Base-by-base conservation (phyloP, 2,113 vertebrate species). In the Cygnus buccinator region DNA sequence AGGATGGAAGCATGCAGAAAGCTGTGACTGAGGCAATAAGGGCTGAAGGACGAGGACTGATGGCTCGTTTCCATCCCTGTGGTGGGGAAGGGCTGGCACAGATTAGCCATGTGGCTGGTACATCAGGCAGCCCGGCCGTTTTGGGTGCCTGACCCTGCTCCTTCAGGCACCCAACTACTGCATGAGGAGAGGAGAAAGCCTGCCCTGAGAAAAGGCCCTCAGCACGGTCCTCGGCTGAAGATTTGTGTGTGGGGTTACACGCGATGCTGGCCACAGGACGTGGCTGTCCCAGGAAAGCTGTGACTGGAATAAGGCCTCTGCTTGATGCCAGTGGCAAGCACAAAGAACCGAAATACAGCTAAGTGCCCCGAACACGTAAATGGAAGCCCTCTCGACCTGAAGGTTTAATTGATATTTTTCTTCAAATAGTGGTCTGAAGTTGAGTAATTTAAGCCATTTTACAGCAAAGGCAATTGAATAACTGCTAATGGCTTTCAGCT, bases 401-500 rank as follows among this genome's bases (percentile, higher is more conserved):
- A 94, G 77, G 74, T 55, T 79, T 96, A 95, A 93, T 93, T 92
- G 87, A 54, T 94, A 89, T 95, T 97, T 97, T 94, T 94, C 85
- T 97, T 88, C 78, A 95, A 96, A 96, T 91, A 92, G 61, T 0
- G 0, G 73, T 39, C 77, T 81, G 65, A 90, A 82, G 58, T 87
- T 76, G 90, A 65, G 92, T 91, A 96, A 96, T 96, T 97, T 90
- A 93, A 85, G 71, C 66, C 59, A 87, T 94, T 97, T 97, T 91
- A 93, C 72, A 81, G 89, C 66, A 91, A 87, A 90, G 67, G 90
- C 86, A 95, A 93, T 97, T 89, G 87, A 90, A 88, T 77, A 95
- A 91, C 95, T 83, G 76, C 84, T 94, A 97, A 97, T 95, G 85
- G 87, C 31, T 97, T 97, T 94, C 94, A 96, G 94, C 88, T 97